Conservation (phyloP, 2,888 invertebrate species). For the Trichogramma evanescens region DNA sequence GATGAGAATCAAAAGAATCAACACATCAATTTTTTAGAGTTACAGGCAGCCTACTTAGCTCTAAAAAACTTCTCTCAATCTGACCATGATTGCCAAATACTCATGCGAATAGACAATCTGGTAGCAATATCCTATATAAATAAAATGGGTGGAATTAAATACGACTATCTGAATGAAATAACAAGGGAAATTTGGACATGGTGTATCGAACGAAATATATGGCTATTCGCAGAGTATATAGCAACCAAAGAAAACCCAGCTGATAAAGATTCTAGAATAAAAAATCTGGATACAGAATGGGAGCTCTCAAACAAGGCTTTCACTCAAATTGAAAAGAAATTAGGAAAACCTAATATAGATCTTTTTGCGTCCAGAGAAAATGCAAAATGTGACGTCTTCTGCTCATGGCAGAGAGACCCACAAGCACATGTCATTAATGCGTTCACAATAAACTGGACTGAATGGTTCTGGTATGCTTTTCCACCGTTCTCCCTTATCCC, state of each 20-base stretch:
- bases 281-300: background rate
- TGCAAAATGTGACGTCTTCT: too few relatives aligned
- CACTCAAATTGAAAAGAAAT: too few relatives aligned
- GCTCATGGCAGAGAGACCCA: too few relatives aligned
- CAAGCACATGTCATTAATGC: too few relatives aligned
- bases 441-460: too few relatives aligned
- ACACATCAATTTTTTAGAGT: conserved; percentile 21
- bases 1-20: conserved; percentile 6
- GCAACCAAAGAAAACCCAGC: background rate
- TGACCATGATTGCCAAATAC: background rate
- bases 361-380: too few relatives aligned
- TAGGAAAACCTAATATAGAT: too few relatives aligned
- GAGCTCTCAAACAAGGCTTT: too few relatives aligned
- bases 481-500: too few relatives aligned
- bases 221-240: background rate
- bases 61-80: conserved; percentile 17
- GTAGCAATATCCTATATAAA: background rate
- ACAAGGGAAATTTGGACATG: background rate
- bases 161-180: background rate
- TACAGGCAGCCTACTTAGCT: conserved; percentile 16
- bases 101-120: background rate
- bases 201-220: background rate
- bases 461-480: too few relatives aligned
- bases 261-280: background rate
- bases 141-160: background rate